Percentiles rank a stretch among this genome's conserved stretches.
These are phyloP conservation scores for Caranx melampygus DNA, from an alignment of 2,113 vertebrate genomes.

Conservation along the genomic window DNA sequence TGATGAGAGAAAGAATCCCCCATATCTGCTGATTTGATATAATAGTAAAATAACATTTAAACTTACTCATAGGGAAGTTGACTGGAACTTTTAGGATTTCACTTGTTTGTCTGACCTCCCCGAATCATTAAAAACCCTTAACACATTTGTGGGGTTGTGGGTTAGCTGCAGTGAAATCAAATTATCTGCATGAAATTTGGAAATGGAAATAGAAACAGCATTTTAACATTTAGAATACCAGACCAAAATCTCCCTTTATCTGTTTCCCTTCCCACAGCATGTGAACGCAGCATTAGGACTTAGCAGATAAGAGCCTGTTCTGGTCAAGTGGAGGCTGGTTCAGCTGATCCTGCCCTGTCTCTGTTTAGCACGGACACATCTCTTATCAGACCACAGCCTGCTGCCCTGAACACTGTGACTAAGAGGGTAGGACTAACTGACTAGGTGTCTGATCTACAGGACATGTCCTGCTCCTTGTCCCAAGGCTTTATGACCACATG, in stretches of 20 bases:
- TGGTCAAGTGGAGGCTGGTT: conserved; percentile 39
- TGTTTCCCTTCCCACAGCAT: background rate
- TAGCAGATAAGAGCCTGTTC: conserved; percentile 29
- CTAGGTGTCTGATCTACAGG: background rate
- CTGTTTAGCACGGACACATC: conserved; percentile 5
- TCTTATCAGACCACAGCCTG: conserved; percentile 32
- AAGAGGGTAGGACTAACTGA: conserved; percentile 2
- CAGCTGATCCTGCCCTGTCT: conserved; percentile 25
- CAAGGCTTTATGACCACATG: background rate
- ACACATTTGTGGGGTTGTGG: background rate
- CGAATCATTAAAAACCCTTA: background rate
- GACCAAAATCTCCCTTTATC: background rate
- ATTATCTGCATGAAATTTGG: no score
- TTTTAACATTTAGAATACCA: background rate
- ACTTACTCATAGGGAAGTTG: no score
- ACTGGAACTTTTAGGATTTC: no score
- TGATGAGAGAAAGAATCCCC: background rate
- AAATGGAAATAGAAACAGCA: no score
- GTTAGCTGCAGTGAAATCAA: no score
- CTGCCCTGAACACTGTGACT: background rate
- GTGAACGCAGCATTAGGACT: conserved; percentile 4
- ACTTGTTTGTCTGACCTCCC: background rate
- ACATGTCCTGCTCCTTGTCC: background rate
- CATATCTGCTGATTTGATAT: background rate
- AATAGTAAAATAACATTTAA: no score